Evolutionary conservation across 2,888 invertebrate genomes (phyloP).

Genomic region (Caenorhabditis drosophilae): DNA sequence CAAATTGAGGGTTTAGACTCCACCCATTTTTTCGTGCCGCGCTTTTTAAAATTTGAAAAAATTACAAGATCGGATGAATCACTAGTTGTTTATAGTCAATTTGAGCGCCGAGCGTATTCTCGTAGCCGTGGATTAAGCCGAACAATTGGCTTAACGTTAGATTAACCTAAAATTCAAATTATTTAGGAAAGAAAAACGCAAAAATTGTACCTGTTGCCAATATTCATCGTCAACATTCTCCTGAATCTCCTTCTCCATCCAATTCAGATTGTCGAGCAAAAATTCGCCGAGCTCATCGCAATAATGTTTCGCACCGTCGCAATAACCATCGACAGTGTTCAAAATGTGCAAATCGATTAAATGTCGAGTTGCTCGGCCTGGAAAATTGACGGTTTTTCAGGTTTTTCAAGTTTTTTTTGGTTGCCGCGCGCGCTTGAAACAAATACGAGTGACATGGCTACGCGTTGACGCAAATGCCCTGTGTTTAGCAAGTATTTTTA

Average conservation of each 20-base stretch:
- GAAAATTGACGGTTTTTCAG: no score
- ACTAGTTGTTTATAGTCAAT: constrained; percentile 37
- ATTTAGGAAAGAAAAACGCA: no score
- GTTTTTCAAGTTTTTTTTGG: no score
- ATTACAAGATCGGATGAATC: constrained; percentile 60
- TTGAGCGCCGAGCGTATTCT: constrained; percentile 34
- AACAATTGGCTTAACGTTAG: constrained; percentile 48
- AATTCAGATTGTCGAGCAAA: constrained; percentile 58
- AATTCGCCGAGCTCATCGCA: constrained; percentile 59
- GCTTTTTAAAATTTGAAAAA: no score
- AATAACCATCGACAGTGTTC: constrained; percentile 64
- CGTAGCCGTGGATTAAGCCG: constrained; percentile 54
- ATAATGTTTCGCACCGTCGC: constrained; percentile 63
- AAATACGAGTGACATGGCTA: background rate
- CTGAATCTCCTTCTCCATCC: constrained; percentile 57
- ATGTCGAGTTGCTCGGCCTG: constrained; percentile 53
- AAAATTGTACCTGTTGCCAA: constrained; percentile 60
- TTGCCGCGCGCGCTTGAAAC: no score
- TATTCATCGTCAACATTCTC: constrained; percentile 60
- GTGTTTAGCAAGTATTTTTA: background rate
- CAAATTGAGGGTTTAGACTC: no score
- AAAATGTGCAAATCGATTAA: constrained; percentile 57
- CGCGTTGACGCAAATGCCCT: background rate
- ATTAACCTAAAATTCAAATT: constrained; percentile 42
- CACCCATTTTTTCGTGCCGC: no score